Conservation (phyloP, 92 coral and sea anemone species). For the Virgularia gustaviana region DNA sequence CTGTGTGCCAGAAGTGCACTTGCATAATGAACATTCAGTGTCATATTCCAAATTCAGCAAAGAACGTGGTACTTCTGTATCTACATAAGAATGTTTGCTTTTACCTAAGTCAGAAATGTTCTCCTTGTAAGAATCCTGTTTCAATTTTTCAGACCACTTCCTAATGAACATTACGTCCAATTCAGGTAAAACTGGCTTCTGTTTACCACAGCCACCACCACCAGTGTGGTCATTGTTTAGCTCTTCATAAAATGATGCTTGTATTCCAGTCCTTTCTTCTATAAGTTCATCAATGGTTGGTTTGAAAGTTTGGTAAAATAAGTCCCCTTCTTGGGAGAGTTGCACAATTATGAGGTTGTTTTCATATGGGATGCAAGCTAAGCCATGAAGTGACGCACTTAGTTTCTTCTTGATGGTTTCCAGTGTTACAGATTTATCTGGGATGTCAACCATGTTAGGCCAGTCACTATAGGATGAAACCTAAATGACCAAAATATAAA, state of each 20-base stretch:
- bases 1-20: not conserved
- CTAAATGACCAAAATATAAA: constrained; percentile 37
- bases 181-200: not conserved
- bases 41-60: not conserved
- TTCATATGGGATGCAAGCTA: constrained; percentile 46
- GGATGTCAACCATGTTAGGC: constrained; percentile 57
- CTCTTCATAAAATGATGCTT: constrained; percentile 8
- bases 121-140: constrained; percentile 19
- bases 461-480: constrained; percentile 83
- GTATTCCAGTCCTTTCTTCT: constrained; percentile 10
- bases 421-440: constrained; percentile 23
- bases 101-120: not conserved
- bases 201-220: constrained; percentile 30
- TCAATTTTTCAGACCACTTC: constrained; percentile 35
- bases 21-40: constrained; percentile 8
- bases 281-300: not conserved
- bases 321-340: constrained; percentile 73
- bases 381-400: constrained; percentile 70
- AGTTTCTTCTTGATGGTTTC: constrained; percentile 54
- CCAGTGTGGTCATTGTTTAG: not conserved
- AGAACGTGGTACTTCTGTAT: not conserved
- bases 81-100: not conserved
- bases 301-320: constrained; percentile 70
- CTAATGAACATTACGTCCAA: not conserved
- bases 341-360: constrained; percentile 65